These are phyloP conservation scores for Nothobranchius furzeri DNA, from an alignment of 2,113 vertebrate genomes.

Conservation along the genomic window DNA sequence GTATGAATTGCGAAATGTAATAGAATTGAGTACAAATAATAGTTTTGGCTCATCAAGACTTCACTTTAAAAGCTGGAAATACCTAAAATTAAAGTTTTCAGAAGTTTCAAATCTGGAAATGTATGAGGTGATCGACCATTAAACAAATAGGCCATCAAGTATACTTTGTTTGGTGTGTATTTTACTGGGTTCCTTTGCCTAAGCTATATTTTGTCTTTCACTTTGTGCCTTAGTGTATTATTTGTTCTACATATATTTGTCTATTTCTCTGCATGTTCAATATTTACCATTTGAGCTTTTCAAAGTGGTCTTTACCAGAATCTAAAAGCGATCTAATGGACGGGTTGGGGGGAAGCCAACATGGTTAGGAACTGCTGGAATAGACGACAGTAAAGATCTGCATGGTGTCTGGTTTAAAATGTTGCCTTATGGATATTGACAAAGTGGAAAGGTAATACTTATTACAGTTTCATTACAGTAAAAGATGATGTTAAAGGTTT, in stretches of 20 bases:
- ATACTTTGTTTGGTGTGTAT: too few relatives aligned
- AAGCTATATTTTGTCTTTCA: background rate
- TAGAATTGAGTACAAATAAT: too few relatives aligned
- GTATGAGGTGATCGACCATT: too few relatives aligned
- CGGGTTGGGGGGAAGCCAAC: conserved; percentile 60
- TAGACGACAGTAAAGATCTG: conserved; percentile 44
- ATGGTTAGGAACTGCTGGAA: conserved; percentile 37
- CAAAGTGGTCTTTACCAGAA: conserved; percentile 57
- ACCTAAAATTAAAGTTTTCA: too few relatives aligned
- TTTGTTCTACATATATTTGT: conserved; percentile 20
- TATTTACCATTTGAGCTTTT: conserved; percentile 37
- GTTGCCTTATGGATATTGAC: conserved; percentile 23
- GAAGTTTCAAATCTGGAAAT: too few relatives aligned
- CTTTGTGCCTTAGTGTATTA: conserved; percentile 18
- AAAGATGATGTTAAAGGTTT: background rate
- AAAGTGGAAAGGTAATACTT: conserved; percentile 19
- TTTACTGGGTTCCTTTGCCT: too few relatives aligned
- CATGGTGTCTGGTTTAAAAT: conserved; percentile 9
- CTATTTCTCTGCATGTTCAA: conserved; percentile 16
- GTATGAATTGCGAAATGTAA: too few relatives aligned
- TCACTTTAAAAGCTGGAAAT: too few relatives aligned
- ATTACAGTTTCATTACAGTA: conserved; percentile 10
- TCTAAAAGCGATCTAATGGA: conserved; percentile 62
- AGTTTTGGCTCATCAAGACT: too few relatives aligned
- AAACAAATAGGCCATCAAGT: too few relatives aligned